Base-by-base conservation (phyloP, 64 coral and sea anemone genomes). In the Hydrozoanthus tunicans region DNA sequence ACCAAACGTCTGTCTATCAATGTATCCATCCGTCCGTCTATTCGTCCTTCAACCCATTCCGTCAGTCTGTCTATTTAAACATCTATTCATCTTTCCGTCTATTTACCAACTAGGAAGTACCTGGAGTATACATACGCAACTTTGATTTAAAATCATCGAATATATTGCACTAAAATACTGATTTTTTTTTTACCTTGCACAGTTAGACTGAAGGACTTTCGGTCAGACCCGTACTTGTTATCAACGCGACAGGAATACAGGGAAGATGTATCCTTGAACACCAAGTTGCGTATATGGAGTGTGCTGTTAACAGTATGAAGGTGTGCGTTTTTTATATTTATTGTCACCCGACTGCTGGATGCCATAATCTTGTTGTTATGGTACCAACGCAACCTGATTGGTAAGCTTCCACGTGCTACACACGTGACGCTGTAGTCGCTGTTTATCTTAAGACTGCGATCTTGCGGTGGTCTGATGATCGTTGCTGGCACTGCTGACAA, bases 401-500 rank as follows among this genome's bases (percentile, higher is more conserved):
- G 95, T 3, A 96, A 53, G 67, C 86, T 96, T 11, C 92, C 89
- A 63, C 86, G 77, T 9, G 92, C 92, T 79, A 82, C 82, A 63
- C 92, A 96, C 7, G 77, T 81, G 62, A 93, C 79, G n/a, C 62
- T 77, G 14, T 93, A 65, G 76, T 91, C 82, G 59, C 62, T 85
- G 52, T 71, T 81, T 4, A 94, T 90, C 27, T 86, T 84, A 17
- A 75, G 65, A 23, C 77, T 64, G 51, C 77, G 78, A 71, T 94
- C 85, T 90, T 53, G 60, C 6, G 95, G 95, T 76, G 92, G 78
- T 64, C 67, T 72, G 26, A 92, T 82, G 65, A 96, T 94, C 7
- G 10, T 70, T 64, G 95, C 95, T 96, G 95, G 95, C 59, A 96
- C 95, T 96, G 95, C 95, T 94, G 95, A 94, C 95, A 83, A 74